These are phyloP conservation scores for Neuroterus valhalla DNA, from an alignment of 1,140 invertebrate genomes.

Conservation along the genomic window DNA sequence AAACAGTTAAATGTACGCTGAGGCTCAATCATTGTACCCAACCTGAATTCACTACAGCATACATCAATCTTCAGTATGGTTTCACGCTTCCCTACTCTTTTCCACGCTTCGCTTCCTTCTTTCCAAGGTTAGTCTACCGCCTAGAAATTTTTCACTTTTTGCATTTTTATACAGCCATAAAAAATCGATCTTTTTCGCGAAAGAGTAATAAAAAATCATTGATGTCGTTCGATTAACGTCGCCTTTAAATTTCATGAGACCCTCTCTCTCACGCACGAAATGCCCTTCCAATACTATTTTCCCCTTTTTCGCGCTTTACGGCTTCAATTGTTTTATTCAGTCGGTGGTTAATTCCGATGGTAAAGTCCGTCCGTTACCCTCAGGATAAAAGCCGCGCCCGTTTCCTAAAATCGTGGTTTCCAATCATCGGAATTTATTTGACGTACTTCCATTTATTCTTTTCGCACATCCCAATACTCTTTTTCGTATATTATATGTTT, in stretches of 20 bases:
- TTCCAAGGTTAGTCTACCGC: too few relatives aligned
- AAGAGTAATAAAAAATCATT: background rate
- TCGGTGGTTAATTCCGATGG: conserved; percentile 16
- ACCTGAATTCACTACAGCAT: too few relatives aligned
- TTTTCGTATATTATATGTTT: conserved; percentile 16
- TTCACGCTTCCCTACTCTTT: too few relatives aligned
- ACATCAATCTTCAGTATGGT: too few relatives aligned
- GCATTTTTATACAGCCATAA: too few relatives aligned
- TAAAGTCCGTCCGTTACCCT: conserved; percentile 4
- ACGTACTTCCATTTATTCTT: conserved; percentile 8
- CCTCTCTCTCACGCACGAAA: conserved; percentile 3
- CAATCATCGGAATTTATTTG: conserved; percentile 17
- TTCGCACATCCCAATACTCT: conserved; percentile 1
- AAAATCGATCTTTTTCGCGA: too few relatives aligned
- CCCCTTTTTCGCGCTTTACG: conserved; percentile 19
- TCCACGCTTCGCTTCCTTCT: too few relatives aligned
- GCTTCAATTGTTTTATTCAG: conserved; percentile 8
- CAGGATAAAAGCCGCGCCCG: background rate
- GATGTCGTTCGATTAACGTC: background rate
- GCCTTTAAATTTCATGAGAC: conserved; percentile 6
- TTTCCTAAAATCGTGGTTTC: background rate
- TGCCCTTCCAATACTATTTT: background rate
- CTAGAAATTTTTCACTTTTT: too few relatives aligned
- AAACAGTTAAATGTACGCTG: too few relatives aligned
- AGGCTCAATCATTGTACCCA: too few relatives aligned